Evolutionary conservation across 2,888 invertebrate genomes (phyloP).

Genomic region (Hydraecia micacea): DNA sequence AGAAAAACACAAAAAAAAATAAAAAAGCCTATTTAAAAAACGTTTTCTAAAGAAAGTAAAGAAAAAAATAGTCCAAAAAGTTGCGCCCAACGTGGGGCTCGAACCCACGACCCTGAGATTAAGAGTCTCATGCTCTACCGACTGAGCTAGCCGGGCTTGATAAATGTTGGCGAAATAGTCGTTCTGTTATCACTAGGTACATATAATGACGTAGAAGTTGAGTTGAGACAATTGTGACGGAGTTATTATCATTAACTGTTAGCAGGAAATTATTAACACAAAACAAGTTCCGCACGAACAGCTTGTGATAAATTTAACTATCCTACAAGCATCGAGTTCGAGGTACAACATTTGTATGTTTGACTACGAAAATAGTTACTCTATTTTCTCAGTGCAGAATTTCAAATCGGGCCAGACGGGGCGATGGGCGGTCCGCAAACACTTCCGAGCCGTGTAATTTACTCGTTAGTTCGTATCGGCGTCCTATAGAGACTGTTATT

Average conservation of each 20-base stretch:
- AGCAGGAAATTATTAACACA: conserved; percentile 37
- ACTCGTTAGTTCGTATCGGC: conserved; percentile 81
- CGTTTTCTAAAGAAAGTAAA: too few relatives aligned
- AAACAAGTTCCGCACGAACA: conserved; percentile 29
- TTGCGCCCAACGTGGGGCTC: conserved; percentile 91
- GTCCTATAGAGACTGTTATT: conserved; percentile 77
- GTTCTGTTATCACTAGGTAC: conserved; percentile 23
- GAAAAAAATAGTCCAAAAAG: conserved; percentile 65
- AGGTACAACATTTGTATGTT: conserved; percentile 51
- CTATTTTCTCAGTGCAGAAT: conserved; percentile 71
- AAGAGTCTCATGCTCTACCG: conserved; percentile 92
- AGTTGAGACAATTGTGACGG: neutral
- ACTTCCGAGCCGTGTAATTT: conserved; percentile 83
- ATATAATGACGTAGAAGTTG: conserved; percentile 35
- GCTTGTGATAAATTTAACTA: conserved; percentile 40
- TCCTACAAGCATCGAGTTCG: conserved; percentile 34
- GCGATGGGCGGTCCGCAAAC: conserved; percentile 82
- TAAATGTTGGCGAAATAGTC: neutral
- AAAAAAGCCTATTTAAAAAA: neutral
- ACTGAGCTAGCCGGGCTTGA: conserved; percentile 90
- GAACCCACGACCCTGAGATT: conserved; percentile 92
- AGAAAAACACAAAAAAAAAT: neutral
- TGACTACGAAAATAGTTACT: conserved; percentile 66
- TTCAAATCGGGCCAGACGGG: conserved; percentile 74
- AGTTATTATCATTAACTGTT: conserved; percentile 31